Evolutionary conservation across 2,113 vertebrate species (phyloP).

Genomic region (Pardalotus punctatus): DNA sequence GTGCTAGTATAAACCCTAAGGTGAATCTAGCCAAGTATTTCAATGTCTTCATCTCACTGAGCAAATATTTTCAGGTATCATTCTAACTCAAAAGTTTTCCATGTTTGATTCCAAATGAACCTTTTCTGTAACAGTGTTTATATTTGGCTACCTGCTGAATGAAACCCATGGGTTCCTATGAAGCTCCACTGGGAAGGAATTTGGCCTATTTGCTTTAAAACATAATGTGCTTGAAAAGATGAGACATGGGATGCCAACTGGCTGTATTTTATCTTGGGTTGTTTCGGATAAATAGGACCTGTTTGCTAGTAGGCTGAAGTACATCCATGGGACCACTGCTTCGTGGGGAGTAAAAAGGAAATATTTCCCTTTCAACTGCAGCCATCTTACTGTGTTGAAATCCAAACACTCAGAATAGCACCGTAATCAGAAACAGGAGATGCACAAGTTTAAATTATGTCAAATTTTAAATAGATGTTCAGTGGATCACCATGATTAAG

Average conservation of each 20-base stretch:
- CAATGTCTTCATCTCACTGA: neutral
- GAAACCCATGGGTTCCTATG: neutral
- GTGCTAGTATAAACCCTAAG: neutral
- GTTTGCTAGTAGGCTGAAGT: neutral
- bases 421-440: neutral
- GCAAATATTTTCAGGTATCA: conserved; percentile 34
- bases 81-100: neutral
- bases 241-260: neutral
- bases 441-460: neutral
- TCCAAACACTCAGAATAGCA: neutral
- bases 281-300: neutral
- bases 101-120: neutral
- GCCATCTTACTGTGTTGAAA: neutral
- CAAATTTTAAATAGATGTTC: neutral
- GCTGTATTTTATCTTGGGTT: neutral
- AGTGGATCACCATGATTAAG: neutral
- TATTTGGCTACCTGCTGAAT: neutral
- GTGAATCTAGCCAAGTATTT: neutral
- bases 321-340: neutral
- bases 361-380: neutral
- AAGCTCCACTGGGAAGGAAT: neutral
- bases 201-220: conserved; percentile 2
- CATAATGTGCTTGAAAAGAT: neutral
- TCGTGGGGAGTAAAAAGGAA: neutral
- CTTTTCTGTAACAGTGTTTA: neutral